Evolutionary conservation across 2,797 vertebrate genomes (phyloP).

Genomic region (Mallotus villosus): DNA sequence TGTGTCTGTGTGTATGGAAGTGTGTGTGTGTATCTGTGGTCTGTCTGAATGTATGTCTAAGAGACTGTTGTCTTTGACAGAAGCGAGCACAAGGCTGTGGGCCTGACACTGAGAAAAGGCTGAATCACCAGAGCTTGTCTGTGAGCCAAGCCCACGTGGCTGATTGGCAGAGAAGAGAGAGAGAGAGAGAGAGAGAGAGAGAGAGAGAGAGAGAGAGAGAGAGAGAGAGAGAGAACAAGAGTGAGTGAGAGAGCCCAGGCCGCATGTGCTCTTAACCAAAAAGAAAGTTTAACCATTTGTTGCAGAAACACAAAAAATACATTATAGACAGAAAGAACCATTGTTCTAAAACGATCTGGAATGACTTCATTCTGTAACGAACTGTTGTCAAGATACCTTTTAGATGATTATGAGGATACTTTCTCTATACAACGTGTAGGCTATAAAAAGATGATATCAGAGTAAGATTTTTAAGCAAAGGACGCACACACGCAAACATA

Average conservation of each 20-base stretch:
- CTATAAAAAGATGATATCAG: neutral
- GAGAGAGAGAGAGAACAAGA: no score
- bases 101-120: constrained; percentile 46
- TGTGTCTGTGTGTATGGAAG: neutral
- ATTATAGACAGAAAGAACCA: no score
- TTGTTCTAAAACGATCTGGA: no score
- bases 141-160: constrained; percentile 6
- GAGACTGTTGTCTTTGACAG: neutral
- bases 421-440: no score
- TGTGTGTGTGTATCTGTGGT: constrained; percentile 2
- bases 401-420: no score
- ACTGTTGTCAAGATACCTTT: no score
- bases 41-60: constrained; percentile 14
- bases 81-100: constrained; percentile 36
- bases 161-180: constrained; percentile 20
- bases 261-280: neutral
- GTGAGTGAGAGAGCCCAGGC: no score
- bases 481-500: neutral
- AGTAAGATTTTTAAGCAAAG: neutral
- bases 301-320: no score
- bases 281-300: neutral
- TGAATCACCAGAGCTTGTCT: constrained; percentile 57
- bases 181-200: neutral
- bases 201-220: neutral
- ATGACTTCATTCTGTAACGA: no score